Evolutionary conservation across 2,888 invertebrate species (phyloP).

Genomic region (Philopedon plagiatum): DNA sequence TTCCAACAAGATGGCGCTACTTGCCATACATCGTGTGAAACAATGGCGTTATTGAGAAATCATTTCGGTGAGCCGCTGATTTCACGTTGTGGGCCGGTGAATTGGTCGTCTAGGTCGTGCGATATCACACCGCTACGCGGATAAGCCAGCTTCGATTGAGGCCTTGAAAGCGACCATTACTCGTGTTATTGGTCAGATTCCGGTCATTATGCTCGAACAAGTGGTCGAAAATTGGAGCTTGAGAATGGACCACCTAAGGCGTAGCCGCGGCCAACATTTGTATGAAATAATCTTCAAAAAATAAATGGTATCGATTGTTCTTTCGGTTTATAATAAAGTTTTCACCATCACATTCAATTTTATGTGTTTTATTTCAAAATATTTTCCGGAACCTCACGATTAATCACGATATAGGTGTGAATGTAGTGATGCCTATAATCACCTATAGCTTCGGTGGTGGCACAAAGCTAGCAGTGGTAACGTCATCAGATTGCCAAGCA

Average conservation of each 20-base stretch:
- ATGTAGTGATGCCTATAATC: too few relatives aligned
- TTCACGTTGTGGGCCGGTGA: slow-evolving; percentile 33
- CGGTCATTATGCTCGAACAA: slow-evolving; percentile 33
- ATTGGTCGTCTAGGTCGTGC: slow-evolving; percentile 29
- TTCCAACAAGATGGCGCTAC: slow-evolving; percentile 37
- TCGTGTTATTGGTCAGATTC: slow-evolving; percentile 39
- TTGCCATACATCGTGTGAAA: slow-evolving; percentile 25
- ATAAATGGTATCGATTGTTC: background rate
- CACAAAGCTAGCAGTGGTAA: too few relatives aligned
- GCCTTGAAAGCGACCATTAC: slow-evolving; percentile 32
- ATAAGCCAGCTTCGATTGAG: slow-evolving; percentile 35
- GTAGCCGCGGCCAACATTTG: slow-evolving; percentile 19
- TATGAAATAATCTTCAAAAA: background rate
- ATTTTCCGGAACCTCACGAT: too few relatives aligned
- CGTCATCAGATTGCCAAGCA: too few relatives aligned
- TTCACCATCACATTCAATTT: too few relatives aligned
- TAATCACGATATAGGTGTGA: too few relatives aligned
- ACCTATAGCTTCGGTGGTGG: too few relatives aligned
- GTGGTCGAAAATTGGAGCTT: slow-evolving; percentile 42
- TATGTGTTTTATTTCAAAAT: too few relatives aligned
- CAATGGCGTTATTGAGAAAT: slow-evolving; percentile 35
- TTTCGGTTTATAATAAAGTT: background rate
- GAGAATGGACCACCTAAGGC: slow-evolving; percentile 36
- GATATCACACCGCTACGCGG: slow-evolving; percentile 26
- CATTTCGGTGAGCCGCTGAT: slow-evolving; percentile 33